Percentiles rank a stretch among this genome's conserved stretches.
phyloP scores from a whole-genome alignment of 2,797 vertebrate species.

The Sciurus vulgaris region DNA sequence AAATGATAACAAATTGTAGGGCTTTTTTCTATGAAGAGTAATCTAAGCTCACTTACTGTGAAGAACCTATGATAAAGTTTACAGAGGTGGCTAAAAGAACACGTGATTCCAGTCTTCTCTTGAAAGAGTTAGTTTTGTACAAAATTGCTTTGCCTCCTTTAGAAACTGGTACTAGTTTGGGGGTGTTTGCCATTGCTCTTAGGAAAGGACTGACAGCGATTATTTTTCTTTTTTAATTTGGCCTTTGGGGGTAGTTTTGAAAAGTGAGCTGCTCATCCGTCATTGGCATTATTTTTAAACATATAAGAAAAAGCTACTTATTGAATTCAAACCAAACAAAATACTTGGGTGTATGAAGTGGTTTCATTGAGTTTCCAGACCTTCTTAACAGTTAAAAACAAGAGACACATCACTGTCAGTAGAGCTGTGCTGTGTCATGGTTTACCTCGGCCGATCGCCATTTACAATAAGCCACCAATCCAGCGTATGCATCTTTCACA shows the following conservation, averaged over 20 bases:
- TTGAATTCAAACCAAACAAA: conserved; percentile 81
- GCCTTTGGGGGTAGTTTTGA: conserved; percentile 77
- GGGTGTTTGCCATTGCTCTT: conserved; percentile 73
- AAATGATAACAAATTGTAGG: conserved; percentile 63
- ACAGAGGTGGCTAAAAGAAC: conserved; percentile 68
- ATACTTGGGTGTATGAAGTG: conserved; percentile 81
- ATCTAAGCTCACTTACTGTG: conserved; percentile 79
- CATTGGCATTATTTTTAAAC: conserved; percentile 67
- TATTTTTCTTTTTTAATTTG: conserved; percentile 67
- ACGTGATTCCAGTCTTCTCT: conserved; percentile 84
- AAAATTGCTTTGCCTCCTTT: conserved; percentile 86
- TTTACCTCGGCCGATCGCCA: conserved; percentile 80
- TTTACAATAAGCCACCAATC: conserved; percentile 81
- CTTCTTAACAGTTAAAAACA: conserved; percentile 85
- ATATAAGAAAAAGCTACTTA: conserved; percentile 80
- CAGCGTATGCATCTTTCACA: conserved; percentile 81
- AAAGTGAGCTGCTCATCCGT: conserved; percentile 81
- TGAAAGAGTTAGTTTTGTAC: conserved; percentile 85
- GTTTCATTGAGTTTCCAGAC: conserved; percentile 85
- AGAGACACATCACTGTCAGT: conserved; percentile 83
- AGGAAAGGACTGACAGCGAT: conserved; percentile 78
- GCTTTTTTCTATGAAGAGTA: conserved; percentile 84
- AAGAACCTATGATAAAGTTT: conserved; percentile 77
- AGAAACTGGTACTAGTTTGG: conserved; percentile 83
- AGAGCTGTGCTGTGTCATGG: conserved; percentile 81